These are phyloP conservation scores for Melanotaenia trifasciata DNA, from an alignment of 2,797 vertebrate genomes.

Conservation along the genomic window DNA sequence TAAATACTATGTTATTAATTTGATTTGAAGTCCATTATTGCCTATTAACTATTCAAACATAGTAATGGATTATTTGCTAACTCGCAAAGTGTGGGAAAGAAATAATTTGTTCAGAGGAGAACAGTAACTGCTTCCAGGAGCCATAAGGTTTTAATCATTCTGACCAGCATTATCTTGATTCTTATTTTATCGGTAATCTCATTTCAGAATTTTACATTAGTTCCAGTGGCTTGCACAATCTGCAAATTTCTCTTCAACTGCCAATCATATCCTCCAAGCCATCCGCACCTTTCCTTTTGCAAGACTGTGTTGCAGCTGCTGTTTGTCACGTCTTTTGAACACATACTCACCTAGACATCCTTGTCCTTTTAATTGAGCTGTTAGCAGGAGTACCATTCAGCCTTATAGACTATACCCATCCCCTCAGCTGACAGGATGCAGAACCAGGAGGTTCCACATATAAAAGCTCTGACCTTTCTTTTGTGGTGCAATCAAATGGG, in stretches of 20 bases:
- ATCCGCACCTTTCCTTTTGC: slow-evolving; percentile 15
- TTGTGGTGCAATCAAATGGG: slow-evolving; percentile 83
- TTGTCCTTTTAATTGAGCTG: slow-evolving; percentile 71
- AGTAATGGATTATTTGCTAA: slow-evolving; percentile 54
- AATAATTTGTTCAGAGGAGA: slow-evolving; percentile 47
- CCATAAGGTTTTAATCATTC: slow-evolving; percentile 23
- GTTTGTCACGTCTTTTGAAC: slow-evolving; percentile 47
- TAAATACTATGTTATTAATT: slow-evolving; percentile 57
- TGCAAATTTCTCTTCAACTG: slow-evolving; percentile 15
- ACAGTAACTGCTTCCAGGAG: slow-evolving; percentile 27
- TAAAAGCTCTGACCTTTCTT: slow-evolving; percentile 82
- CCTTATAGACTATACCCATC: slow-evolving; percentile 51
- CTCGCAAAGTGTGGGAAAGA: slow-evolving; percentile 28
- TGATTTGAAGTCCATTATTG: slow-evolving; percentile 57
- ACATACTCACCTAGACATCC: slow-evolving; percentile 42
- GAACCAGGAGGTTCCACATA: slow-evolving; percentile 75
- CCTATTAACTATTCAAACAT: slow-evolving; percentile 63
- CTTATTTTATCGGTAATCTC: not conserved
- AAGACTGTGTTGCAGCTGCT: slow-evolving; percentile 8
- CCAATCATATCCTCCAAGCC: slow-evolving; percentile 16
- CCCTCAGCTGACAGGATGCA: slow-evolving; percentile 62
- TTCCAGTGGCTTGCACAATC: not conserved
- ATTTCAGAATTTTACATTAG: slow-evolving; percentile 6
- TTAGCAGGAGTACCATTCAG: slow-evolving; percentile 55
- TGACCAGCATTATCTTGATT: slow-evolving; percentile 8